phyloP scores from a whole-genome alignment of 2,113 vertebrate species.

The Saguinus imperator region DNA sequence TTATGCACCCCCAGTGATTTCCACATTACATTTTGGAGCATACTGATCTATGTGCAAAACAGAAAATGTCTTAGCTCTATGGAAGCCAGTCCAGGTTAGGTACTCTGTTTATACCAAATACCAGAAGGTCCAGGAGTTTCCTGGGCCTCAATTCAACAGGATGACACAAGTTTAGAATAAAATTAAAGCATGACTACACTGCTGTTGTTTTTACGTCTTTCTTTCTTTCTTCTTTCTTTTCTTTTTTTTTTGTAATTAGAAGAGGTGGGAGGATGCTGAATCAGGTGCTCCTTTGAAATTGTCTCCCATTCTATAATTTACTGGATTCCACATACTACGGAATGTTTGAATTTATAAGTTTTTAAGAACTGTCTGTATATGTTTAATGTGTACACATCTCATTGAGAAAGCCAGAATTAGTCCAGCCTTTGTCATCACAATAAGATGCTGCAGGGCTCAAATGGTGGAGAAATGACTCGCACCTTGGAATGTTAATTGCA shows the following conservation, averaged over 20 bases:
- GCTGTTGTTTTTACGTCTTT: not conserved
- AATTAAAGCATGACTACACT: constrained; percentile 35
- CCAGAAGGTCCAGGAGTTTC: not conserved
- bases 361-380: not conserved
- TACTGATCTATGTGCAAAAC: not conserved
- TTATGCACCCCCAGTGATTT: not conserved
- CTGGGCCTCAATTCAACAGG: constrained; percentile 1
- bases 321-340: not conserved
- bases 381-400: not conserved
- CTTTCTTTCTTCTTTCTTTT: not conserved
- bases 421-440: not conserved
- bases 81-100: not conserved
- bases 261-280: not conserved
- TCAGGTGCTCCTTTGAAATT: not conserved
- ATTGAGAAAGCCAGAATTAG: fast-evolving
- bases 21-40: not conserved
- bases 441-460: not conserved
- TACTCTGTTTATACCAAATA: not conserved
- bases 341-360: not conserved
- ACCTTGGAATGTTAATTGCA: constrained; percentile 1
- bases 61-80: constrained; percentile 10
- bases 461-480: not conserved
- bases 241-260: constrained; percentile 43
- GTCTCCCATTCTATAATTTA: not conserved
- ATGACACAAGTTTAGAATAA: constrained; percentile 47